Base-by-base conservation (phyloP, 2,888 invertebrate species). In the Euproctis similis region DNA sequence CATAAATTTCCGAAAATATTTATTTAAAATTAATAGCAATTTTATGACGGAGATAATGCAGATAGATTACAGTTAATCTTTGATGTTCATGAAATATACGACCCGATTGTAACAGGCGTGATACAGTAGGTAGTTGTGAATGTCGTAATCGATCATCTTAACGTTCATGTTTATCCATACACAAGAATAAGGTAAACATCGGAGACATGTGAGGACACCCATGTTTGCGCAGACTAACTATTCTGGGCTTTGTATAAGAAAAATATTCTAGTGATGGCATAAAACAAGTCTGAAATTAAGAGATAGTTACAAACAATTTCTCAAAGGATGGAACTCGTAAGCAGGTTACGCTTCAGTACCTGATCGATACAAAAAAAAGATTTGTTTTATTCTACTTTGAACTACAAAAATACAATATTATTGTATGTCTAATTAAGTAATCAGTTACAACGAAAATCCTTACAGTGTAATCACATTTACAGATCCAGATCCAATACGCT, bases 111-210 rank as follows among this genome's bases (percentile, higher is more conserved):
- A 65, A 63, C 53, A 59, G 57, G 54, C 65, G 60, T 64, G 53
- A 60, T 64, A 69, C 58, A 53, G 67, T 63, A 63, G 69, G 57
- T 29, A 43, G 51, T n/a, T n/a, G n/a, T n/a, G n/a, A n/a, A 53
- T 63, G 62, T 62, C 65, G 62, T 67, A 59, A 80, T 80, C 75
- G 66, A 78, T 81, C 77, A 80, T 64, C 47, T 50, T 69, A 66
- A 71, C 56, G 60, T 46, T 39, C 46, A 38, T 55, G 55, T 55
- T 52, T 65, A 67, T 61, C 58, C 54, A 46, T 45, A 50, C 46
- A 41, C 42, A 42, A 42, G 46, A 51, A 51, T 58, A 60, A 61
- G 69, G 65, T 67, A 74, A 75, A 74, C 68, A 64, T 44, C 35
- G 44, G 42, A 45, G 68, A 74, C 73, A 74, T 63, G 64, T 63